Percentiles rank a stretch among this genome's conserved stretches.
phyloP scores from a whole-genome alignment of 1,140 invertebrate species.

The Heterodera carotae region DNA sequence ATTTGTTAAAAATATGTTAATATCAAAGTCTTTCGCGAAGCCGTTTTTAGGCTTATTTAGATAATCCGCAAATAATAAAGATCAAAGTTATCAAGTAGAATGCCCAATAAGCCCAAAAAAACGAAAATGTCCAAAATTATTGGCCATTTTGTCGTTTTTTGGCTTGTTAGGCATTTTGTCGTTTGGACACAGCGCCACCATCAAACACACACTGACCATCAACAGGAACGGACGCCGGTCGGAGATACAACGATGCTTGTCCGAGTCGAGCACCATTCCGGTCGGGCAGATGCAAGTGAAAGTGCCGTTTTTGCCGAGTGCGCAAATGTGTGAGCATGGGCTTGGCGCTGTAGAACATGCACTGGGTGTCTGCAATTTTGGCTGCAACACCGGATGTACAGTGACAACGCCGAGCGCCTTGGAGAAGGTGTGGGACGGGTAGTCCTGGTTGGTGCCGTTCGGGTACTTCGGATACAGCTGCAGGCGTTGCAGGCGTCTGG shows the following conservation, averaged over 20 bases:
- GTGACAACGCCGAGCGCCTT: conserved; percentile 91
- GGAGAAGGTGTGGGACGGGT: conserved; percentile 81
- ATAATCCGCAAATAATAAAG: not conserved
- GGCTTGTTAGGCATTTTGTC: no score
- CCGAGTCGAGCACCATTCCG: conserved; percentile 75
- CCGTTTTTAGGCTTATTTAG: no score
- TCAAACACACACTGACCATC: conserved; percentile 72
- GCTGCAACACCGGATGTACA: conserved; percentile 88
- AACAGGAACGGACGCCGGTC: conserved; percentile 77
- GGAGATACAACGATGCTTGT: conserved; percentile 61
- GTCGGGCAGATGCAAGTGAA: conserved; percentile 85
- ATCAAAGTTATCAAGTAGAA: not conserved
- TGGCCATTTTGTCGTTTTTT: no score
- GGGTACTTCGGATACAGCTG: conserved; percentile 64
- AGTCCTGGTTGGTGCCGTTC: conserved; percentile 60
- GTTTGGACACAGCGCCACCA: no score
- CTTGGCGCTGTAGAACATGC: conserved; percentile 80
- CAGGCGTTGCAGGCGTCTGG: conserved; percentile 61
- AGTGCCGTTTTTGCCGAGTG: conserved; percentile 71
- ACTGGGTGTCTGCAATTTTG: conserved; percentile 66
- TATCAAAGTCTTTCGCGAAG: no score
- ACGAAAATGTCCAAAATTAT: no score
- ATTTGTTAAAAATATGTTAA: no score
- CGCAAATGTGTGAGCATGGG: conserved; percentile 85
- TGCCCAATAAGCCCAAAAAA: no score